Conservation (phyloP, 2,888 invertebrate genomes). For the Sphecodes monilicornis region DNA sequence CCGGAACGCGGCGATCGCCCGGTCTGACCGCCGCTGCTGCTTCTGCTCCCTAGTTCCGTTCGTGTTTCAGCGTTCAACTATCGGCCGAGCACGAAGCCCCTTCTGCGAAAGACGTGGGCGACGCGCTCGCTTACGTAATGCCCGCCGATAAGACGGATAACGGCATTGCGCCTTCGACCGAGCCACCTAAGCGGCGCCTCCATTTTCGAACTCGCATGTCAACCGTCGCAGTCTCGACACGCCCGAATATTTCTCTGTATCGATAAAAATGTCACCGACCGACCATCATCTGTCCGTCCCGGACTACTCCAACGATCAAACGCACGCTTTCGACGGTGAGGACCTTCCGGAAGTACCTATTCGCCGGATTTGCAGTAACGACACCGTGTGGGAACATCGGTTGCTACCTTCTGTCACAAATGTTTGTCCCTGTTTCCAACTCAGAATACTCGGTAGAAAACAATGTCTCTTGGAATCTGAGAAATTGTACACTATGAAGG, state of each 20-base stretch:
- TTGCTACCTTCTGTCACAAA: neutral
- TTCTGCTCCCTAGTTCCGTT: neutral
- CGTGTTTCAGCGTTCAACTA: conserved; percentile 23
- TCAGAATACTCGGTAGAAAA: neutral
- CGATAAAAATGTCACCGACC: conserved; percentile 61
- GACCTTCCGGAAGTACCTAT: neutral
- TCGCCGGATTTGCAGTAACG: neutral
- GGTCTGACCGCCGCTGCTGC: neutral
- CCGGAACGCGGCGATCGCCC: neutral
- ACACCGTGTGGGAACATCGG: neutral
- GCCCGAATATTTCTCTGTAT: conserved; percentile 47
- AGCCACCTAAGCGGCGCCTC: conserved; percentile 67
- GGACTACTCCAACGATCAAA: neutral
- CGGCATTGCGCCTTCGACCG: conserved; percentile 51
- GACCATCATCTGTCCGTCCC: neutral
- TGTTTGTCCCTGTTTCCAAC: neutral
- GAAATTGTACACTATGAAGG: too few species aligned
- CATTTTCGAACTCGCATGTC: conserved; percentile 69
- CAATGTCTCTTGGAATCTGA: neutral
- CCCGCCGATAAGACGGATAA: conserved; percentile 71
- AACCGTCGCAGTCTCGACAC: conserved; percentile 51
- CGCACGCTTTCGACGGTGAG: neutral
- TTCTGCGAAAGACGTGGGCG: conserved; percentile 68
- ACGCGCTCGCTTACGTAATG: conserved; percentile 70
- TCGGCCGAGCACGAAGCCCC: conserved; percentile 52